Evolutionary conservation across 2,113 vertebrate genomes (phyloP), one percentile per base, ranked within the genome.

Genomic region (Clarias magur): DNA sequence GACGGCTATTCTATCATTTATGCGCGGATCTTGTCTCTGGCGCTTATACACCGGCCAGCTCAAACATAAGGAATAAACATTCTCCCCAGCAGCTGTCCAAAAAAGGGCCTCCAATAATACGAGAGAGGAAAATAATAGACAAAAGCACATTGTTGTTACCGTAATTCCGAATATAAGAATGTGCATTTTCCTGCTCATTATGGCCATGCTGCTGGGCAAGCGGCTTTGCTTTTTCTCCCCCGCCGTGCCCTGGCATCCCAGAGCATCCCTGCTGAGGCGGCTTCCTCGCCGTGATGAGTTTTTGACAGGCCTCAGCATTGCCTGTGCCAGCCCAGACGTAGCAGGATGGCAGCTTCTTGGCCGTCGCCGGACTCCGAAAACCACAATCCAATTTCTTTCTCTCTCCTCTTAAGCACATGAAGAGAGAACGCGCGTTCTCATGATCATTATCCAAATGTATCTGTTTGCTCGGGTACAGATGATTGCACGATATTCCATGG

Each of bases 291-390:
- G 83, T 95, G 95, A 95, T 94, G 95, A 94, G 95, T 93, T 94
- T 94, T 93, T 96, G 95, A 96, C 95, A 96, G 94, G 93, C 92
- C 91, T 92, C 90, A 90, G 93, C 93, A 91, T 92, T 91, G 92
- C 60, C 92, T 59, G 85, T 95, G 95, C 95, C 95, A 96, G 94
- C 90, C 89, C 93, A 94, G 92, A 94, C 94, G 93, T 92, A 92
- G 93, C 93, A 93, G 60, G 88, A 92, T 95, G 95, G 95, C 95
- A 96, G 95, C 94, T 95, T 95, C 93, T 95, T 96, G 95, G 95
- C 94, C 90, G 88, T 78, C 89, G 76, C 82, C 85, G 80, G 48
- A 90, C 91, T 94, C 93, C 91, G 84, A 82, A 91, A 92, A 93
- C 92, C 91, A 91, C 93, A 89, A 86, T 88, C 91, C 90, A 93